phyloP scores from a whole-genome alignment of 2,113 vertebrate species.

The Etheostoma cragini region DNA sequence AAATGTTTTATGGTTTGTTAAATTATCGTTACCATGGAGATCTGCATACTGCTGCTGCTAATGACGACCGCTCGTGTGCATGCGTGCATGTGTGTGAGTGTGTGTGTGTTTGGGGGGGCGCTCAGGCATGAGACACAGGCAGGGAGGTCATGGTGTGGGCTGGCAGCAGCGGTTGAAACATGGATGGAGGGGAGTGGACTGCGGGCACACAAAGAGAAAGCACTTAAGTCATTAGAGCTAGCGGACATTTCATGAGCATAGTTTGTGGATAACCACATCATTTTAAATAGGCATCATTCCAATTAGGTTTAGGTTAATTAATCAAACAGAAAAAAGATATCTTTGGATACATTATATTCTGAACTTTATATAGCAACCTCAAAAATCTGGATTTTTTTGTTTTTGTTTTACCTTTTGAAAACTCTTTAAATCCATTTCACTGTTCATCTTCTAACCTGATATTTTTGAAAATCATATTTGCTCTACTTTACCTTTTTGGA shows the following conservation, averaged over 20 bases:
- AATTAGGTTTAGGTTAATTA: neutral
- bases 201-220: conserved; percentile 78
- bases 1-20: conserved; percentile 14
- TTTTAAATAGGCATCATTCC: neutral
- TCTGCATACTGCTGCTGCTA: conserved; percentile 32
- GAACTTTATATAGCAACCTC: no score
- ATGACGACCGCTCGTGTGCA: conserved; percentile 1
- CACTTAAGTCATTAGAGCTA: conserved; percentile 25
- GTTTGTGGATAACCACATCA: neutral
- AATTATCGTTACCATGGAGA: conserved; percentile 41
- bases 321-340: no score
- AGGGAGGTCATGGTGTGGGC: conserved; percentile 90
- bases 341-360: no score
- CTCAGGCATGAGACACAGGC: conserved; percentile 92
- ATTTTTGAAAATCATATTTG: neutral
- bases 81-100: neutral
- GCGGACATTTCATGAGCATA: no score
- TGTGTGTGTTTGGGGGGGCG: neutral
- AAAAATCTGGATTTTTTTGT: no score
- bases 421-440: neutral
- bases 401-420: no score
- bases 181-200: conserved; percentile 92
- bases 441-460: neutral
- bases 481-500: neutral
- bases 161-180: conserved; percentile 92